Conservation (phyloP, 2,888 invertebrate species). For the Acrocyrtus sp. region DNA sequence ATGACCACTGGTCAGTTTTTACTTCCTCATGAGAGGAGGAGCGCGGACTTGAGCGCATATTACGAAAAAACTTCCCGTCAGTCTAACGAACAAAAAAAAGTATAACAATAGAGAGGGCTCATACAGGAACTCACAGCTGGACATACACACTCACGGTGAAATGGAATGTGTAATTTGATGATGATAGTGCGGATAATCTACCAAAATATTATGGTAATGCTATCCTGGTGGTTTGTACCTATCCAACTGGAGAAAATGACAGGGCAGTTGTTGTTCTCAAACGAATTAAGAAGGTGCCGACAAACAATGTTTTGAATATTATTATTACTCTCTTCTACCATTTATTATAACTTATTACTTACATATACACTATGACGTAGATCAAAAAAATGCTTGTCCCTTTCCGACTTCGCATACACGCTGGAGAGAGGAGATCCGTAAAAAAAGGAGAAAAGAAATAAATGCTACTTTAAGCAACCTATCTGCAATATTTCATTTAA, state of each 20-base stretch:
- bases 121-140: slow-evolving; percentile 38
- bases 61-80: no score
- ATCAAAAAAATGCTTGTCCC: not conserved
- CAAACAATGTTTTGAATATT: slow-evolving; percentile 47
- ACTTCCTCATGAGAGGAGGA: no score
- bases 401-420: not conserved
- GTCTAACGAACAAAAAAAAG: no score
- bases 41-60: no score
- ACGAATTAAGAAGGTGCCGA: slow-evolving; percentile 39
- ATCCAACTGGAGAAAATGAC: slow-evolving; percentile 8
- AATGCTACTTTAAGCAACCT: no score
- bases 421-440: no score
- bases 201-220: not conserved
- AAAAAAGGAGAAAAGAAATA: no score
- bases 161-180: slow-evolving; percentile 34
- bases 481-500: not conserved
- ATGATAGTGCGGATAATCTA: slow-evolving; percentile 28
- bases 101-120: no score
- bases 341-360: no score
- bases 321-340: slow-evolving; percentile 29
- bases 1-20: no score
- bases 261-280: no score
- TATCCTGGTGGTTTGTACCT: not conserved
- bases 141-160: slow-evolving; percentile 16
- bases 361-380: not conserved